Conservation (phyloP, 2,888 invertebrate species). For the Capitulum mitella region DNA sequence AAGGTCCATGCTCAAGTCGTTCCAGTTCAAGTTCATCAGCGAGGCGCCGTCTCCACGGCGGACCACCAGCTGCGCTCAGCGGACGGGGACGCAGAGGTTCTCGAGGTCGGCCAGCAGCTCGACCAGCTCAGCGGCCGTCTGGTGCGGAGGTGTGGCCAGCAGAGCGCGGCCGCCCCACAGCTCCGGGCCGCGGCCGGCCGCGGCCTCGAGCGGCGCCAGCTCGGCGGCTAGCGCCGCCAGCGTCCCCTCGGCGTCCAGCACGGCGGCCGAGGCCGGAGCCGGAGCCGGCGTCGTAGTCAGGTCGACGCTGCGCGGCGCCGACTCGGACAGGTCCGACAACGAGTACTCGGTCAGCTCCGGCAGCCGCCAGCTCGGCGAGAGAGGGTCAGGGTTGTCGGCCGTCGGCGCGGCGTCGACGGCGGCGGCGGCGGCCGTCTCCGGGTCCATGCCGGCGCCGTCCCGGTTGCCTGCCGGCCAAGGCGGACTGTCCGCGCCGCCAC, state of each 20-base stretch:
- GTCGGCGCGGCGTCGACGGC: background rate
- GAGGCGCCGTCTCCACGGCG: too few species aligned
- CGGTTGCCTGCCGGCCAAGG: too few species aligned
- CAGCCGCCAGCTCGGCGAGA: background rate
- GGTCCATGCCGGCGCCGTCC: too few species aligned
- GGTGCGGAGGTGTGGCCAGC: background rate
- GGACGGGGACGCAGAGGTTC: background rate
- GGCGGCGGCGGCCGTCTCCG: background rate
- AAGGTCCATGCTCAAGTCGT: too few species aligned
- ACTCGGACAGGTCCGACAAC: background rate
- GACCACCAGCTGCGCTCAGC: too few species aligned
- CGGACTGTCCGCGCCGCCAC: background rate
- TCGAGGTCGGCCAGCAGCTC: background rate
- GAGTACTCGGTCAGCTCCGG: background rate
- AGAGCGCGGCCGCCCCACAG: background rate
- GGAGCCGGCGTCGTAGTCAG: background rate
- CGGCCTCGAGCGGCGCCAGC: background rate
- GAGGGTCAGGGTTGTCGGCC: background rate
- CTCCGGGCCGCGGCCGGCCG: background rate
- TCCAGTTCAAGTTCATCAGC: too few species aligned
- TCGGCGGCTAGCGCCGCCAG: background rate
- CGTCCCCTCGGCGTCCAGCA: background rate
- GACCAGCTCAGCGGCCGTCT: slow-evolving; percentile 1
- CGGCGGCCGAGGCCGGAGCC: background rate
- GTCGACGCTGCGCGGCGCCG: background rate